A percentile compares a stretch with the other conserved stretches of the same genome.
These are phyloP conservation scores for Coelinius sp. DNA, from an alignment of 2,888 invertebrate genomes.

Conservation along the genomic window DNA sequence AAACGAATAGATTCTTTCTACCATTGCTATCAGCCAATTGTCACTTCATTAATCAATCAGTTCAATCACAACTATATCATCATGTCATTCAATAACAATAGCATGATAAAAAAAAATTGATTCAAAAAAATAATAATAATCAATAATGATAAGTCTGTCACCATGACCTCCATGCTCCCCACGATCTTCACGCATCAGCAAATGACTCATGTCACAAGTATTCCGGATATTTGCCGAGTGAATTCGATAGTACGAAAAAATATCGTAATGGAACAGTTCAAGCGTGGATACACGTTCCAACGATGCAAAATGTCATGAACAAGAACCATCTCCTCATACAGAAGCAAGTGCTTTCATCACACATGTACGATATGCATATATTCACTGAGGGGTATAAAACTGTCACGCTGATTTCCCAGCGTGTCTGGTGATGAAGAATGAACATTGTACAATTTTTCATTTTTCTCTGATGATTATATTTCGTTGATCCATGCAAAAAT, in stretches of 20 bases:
- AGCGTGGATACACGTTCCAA: conserved; percentile 4
- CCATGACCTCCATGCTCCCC: too few species aligned
- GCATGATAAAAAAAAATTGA: too few species aligned
- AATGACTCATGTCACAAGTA: not conserved
- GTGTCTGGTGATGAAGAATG: conserved; percentile 7
- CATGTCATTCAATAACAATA: too few species aligned
- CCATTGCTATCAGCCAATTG: not conserved
- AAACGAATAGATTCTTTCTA: not conserved
- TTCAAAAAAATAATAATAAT: too few species aligned
- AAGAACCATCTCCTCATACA: conserved; percentile 9
- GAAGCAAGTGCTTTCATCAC: conserved; percentile 18
- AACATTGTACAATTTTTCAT: not conserved
- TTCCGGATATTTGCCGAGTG: not conserved
- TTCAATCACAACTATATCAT: too few species aligned
- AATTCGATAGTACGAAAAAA: conserved; percentile 14
- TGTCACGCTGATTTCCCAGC: conserved; percentile 15
- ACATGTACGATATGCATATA: not conserved
- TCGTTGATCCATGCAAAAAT: not conserved
- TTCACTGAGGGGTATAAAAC: not conserved
- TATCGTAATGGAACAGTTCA: not conserved
- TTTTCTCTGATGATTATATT: not conserved
- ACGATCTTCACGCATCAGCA: too few species aligned
- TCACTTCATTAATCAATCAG: not conserved
- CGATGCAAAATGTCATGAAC: conserved; percentile 13
- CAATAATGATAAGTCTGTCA: too few species aligned